phyloP scores from a whole-genome alignment of 2,113 vertebrate genomes.

The Pipa parva region DNA sequence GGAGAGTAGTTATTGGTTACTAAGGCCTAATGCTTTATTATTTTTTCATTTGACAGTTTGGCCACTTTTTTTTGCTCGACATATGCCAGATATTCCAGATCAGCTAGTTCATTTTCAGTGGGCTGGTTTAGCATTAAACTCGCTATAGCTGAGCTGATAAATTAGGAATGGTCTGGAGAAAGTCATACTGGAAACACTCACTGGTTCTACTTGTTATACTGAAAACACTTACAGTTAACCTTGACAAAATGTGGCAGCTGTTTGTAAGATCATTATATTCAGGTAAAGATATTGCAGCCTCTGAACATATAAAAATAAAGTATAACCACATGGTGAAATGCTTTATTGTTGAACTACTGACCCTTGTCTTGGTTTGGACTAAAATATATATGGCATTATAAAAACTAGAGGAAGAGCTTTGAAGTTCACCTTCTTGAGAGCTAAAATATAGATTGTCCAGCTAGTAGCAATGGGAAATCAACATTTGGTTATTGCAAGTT shows the following conservation, averaged over 20 bases:
- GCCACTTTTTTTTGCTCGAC: too few species aligned
- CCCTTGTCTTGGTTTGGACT: constrained; percentile 53
- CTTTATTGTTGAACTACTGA: constrained; percentile 68
- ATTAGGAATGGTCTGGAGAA: too few species aligned
- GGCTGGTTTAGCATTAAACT: too few species aligned
- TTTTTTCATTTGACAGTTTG: too few species aligned
- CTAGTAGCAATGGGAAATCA: constrained; percentile 46
- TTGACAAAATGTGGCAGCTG: constrained; percentile 48
- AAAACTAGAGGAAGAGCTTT: constrained; percentile 42
- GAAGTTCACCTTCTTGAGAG: constrained; percentile 50
- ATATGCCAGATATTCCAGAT: too few species aligned
- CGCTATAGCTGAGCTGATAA: too few species aligned
- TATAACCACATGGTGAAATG: constrained; percentile 70
- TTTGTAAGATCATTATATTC: constrained; percentile 78
- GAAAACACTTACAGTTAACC: constrained; percentile 9
- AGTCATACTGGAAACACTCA: neutral
- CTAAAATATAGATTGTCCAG: constrained; percentile 52
- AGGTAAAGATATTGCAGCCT: constrained; percentile 74
- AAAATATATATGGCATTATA: constrained; percentile 44
- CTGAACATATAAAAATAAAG: constrained; percentile 67
- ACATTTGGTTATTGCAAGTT: neutral
- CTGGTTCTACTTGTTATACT: neutral
- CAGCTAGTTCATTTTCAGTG: too few species aligned
- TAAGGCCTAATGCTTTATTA: too few species aligned
- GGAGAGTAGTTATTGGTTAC: too few species aligned